Conservation (phyloP, 2,113 vertebrate genomes). For the Cochlearius cochlearius region DNA sequence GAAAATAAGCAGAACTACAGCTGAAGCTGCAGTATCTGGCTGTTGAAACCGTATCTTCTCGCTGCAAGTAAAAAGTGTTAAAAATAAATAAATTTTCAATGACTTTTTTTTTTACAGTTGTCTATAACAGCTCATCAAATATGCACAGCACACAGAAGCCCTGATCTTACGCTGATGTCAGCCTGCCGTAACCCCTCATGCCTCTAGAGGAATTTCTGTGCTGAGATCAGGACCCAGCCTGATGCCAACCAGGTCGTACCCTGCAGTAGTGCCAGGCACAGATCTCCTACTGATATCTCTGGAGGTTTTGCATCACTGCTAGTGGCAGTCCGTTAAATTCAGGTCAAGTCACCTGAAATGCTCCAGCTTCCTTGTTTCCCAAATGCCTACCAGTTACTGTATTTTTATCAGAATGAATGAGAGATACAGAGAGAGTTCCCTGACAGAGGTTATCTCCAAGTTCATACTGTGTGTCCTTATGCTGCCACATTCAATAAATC, state of each 20-base stretch:
- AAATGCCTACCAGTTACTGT: conserved; percentile 49
- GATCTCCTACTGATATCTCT: neutral
- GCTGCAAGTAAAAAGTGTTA: neutral
- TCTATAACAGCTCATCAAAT: conserved; percentile 46
- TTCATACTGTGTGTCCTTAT: conserved; percentile 33
- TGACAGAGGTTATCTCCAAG: conserved; percentile 64
- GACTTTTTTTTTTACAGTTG: neutral
- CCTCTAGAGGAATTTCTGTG: conserved; percentile 16
- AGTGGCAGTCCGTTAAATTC: conserved; percentile 8
- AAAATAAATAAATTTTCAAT: neutral
- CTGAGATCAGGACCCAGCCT: neutral
- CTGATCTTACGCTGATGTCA: neutral
- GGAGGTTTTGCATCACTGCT: neutral
- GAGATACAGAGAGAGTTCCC: conserved; percentile 35
- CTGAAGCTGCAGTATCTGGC: neutral
- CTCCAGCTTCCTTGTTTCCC: conserved; percentile 40
- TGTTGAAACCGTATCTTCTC: neutral
- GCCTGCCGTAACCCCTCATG: neutral
- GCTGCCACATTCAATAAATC: neutral
- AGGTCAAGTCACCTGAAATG: conserved; percentile 64
- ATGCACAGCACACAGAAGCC: conserved; percentile 41
- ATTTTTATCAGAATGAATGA: conserved; percentile 53
- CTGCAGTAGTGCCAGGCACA: neutral
- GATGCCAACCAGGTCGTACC: neutral
- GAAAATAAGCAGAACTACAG: neutral